A percentile compares a stretch with the other conserved stretches of the same genome.
These are phyloP conservation scores for Scaptomyza montana DNA, from an alignment of 1,140 invertebrate genomes.

Conservation along the genomic window DNA sequence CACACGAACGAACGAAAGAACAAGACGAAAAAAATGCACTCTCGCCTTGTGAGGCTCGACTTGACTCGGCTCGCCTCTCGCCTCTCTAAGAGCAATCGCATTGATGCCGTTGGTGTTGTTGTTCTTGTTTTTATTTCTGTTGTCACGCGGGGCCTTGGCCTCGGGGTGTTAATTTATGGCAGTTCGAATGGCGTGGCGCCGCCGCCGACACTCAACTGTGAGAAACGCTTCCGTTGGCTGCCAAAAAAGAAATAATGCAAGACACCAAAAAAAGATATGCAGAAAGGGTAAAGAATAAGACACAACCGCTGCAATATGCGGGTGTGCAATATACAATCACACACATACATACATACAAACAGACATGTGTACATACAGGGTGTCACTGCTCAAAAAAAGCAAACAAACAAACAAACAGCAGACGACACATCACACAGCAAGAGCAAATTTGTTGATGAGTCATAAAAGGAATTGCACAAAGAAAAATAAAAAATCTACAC, in stretches of 20 bases:
- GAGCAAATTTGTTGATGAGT: neutral
- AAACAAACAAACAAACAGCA: conserved; percentile 1
- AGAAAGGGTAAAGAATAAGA: conserved; percentile 15
- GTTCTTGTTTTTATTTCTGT: neutral
- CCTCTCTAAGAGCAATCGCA: conserved; percentile 8
- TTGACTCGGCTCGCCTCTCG: neutral
- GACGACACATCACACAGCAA: neutral
- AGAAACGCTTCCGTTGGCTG: conserved; percentile 45
- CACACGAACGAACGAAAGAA: neutral
- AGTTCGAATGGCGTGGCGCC: conserved; percentile 69
- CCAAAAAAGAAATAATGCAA: conserved; percentile 16
- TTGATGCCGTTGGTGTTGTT: neutral
- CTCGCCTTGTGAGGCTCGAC: neutral
- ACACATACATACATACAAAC: neutral
- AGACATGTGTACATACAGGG: neutral
- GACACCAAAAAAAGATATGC: neutral
- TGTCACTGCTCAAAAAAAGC: neutral
- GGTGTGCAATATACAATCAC: conserved; percentile 20
- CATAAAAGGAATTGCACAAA: conserved; percentile 19
- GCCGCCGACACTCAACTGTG: conserved; percentile 11
- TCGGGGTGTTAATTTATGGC: conserved; percentile 65
- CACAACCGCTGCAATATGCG: conserved; percentile 33
- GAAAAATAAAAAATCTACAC: too few species aligned
- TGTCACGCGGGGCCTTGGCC: conserved; percentile 40
- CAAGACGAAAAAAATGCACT: conserved; percentile 13